phyloP scores from a whole-genome alignment of 2,797 vertebrate genomes.

The Lepilemur septentrionalis region DNA sequence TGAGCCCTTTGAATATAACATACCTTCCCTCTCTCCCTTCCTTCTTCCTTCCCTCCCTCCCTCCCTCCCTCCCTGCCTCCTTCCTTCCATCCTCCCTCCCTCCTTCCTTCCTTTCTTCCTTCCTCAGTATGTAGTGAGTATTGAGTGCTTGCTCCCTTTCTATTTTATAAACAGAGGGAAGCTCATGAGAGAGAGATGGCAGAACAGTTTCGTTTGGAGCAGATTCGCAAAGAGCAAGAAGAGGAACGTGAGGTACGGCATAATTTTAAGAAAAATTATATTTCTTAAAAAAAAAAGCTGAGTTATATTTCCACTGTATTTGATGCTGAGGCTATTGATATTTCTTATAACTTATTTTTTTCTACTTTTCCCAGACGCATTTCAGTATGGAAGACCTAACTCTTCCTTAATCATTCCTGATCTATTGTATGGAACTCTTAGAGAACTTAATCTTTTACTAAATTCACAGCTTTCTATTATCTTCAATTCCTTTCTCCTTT shows the following conservation, averaged over 20 bases:
- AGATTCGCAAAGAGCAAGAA: slow-evolving; percentile 96
- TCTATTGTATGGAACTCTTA: slow-evolving; percentile 12
- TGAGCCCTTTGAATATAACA: not conserved
- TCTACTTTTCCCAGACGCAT: not conserved
- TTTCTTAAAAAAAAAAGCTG: too few relatives aligned
- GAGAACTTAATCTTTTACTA: slow-evolving; percentile 20
- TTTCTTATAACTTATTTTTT: slow-evolving; percentile 31
- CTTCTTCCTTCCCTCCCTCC: too few relatives aligned
- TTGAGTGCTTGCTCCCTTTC: slow-evolving; percentile 24
- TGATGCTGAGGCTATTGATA: not conserved
- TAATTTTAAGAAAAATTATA: slow-evolving; percentile 47
- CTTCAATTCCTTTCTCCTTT: not conserved
- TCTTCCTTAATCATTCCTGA: not conserved
- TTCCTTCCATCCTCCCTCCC: too few relatives aligned
- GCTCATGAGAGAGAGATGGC: slow-evolving; percentile 98
- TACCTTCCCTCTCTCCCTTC: too few relatives aligned
- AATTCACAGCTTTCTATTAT: not conserved
- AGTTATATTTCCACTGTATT: not conserved
- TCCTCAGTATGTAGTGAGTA: not conserved
- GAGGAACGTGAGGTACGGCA: slow-evolving; percentile 95
- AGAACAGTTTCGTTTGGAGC: slow-evolving; percentile 96
- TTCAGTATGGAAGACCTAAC: slow-evolving; percentile 1
- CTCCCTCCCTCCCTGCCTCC: not conserved
- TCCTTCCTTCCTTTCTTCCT: not conserved
- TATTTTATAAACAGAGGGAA: slow-evolving; percentile 91